phyloP scores from a whole-genome alignment of 2,797 vertebrate species.

The Nannoperca obscura region DNA sequence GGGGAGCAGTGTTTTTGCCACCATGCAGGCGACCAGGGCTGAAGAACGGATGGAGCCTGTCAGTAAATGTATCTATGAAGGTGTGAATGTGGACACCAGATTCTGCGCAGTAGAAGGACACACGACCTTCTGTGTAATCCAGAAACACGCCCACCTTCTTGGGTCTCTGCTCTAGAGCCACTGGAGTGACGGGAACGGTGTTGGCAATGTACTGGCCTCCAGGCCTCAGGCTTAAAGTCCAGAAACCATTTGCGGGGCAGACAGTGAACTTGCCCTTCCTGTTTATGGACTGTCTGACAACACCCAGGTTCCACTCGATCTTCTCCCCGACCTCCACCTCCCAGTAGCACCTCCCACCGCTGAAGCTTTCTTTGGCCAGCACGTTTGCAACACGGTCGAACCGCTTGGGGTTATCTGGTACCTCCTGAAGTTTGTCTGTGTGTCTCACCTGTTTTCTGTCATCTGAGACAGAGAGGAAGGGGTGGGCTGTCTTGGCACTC shows the following conservation, averaged over 20 bases:
- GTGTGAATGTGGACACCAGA: constrained; percentile 83
- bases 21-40: constrained; percentile 82
- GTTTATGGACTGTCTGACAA: constrained; percentile 84
- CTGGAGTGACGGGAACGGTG: constrained; percentile 67
- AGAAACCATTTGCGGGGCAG: constrained; percentile 85
- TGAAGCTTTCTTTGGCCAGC: constrained; percentile 83
- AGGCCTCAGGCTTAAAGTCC: constrained; percentile 82
- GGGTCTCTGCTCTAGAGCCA: constrained; percentile 76
- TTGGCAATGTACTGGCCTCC: constrained; percentile 80
- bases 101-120: constrained; percentile 85
- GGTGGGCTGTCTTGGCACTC: constrained; percentile 87
- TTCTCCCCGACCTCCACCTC: constrained; percentile 87
- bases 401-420: constrained; percentile 85
- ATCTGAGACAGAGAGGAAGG: constrained; percentile 84
- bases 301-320: constrained; percentile 85
- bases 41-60: constrained; percentile 84
- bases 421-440: constrained; percentile 76
- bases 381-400: constrained; percentile 87
- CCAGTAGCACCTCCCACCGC: constrained; percentile 86
- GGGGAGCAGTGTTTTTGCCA: constrained; percentile 80
- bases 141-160: constrained; percentile 81
- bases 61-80: constrained; percentile 83
- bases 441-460: constrained; percentile 86
- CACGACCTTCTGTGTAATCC: constrained; percentile 79
- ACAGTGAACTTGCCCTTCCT: constrained; percentile 86